A percentile compares a stretch with the other conserved stretches of the same genome.
Evolutionary conservation across 2,888 invertebrate species (phyloP).

Genomic region (Folsomia candida): DNA sequence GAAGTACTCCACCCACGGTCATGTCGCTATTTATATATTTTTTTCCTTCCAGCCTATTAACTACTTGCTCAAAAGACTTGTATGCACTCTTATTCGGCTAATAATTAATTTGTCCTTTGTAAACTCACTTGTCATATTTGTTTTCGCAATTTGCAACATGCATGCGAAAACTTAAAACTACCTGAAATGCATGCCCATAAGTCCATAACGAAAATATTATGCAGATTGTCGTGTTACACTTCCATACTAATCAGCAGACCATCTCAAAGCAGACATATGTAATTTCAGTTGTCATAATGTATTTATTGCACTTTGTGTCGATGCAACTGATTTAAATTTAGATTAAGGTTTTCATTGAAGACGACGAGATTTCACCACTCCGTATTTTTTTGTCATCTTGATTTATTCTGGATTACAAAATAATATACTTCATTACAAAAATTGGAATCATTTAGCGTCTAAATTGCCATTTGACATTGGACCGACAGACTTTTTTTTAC

Average conservation of each 20-base stretch:
- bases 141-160: constrained; percentile 2
- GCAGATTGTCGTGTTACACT: not conserved
- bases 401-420: not conserved
- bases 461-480: not conserved
- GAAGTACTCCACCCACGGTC: not conserved
- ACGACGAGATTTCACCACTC: not conserved
- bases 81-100: not conserved
- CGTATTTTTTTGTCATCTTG: not conserved
- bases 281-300: not conserved
- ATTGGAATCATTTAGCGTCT: not conserved
- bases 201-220: not conserved
- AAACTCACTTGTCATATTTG: not conserved
- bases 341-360: not conserved
- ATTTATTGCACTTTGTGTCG: not conserved
- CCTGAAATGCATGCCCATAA: no score
- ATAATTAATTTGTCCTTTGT: constrained; percentile 1
- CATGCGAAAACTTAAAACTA: no score
- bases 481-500: not conserved
- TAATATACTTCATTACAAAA: not conserved
- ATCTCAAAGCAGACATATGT: not conserved
- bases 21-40: not conserved
- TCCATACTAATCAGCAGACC: not conserved
- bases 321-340: not conserved
- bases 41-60: no score
- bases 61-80: not conserved